Percentiles rank a stretch among this genome's conserved stretches.
These are phyloP conservation scores for Fistularia commersonii DNA, from an alignment of 2,797 vertebrate genomes.

Conservation along the genomic window DNA sequence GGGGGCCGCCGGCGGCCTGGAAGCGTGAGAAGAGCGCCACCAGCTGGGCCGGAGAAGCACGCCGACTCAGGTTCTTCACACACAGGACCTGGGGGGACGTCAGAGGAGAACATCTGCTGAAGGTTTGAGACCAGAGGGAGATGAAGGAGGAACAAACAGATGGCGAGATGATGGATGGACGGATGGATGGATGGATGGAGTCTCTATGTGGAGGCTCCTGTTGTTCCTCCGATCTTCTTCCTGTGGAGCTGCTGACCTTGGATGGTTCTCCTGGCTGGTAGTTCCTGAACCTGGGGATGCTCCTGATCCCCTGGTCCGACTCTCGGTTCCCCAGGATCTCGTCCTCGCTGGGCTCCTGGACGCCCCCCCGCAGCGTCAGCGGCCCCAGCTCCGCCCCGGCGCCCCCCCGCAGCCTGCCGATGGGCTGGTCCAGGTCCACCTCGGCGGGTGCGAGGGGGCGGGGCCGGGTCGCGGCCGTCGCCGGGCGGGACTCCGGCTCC, in stretches of 20 bases:
- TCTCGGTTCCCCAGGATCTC: conserved; percentile 83
- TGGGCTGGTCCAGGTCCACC: conserved; percentile 68
- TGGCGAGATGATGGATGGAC: no score
- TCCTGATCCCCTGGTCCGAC: conserved; percentile 79
- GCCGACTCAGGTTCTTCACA: conserved; percentile 85
- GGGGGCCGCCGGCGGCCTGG: conserved; percentile 68
- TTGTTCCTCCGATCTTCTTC: no score
- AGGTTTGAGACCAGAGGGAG: not conserved
- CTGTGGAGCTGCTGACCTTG: conserved; percentile 66
- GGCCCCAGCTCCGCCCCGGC: conserved; percentile 21
- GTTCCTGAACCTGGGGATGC: conserved; percentile 82
- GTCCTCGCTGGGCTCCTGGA: conserved; percentile 79
- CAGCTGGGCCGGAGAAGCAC: conserved; percentile 81
- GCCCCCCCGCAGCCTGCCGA: conserved; percentile 59
- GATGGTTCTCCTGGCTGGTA: conserved; percentile 84
- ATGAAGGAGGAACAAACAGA: no score
- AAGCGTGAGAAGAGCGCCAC: conserved; percentile 90
- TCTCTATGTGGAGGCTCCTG: no score
- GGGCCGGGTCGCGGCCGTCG: no score
- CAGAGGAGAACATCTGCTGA: not conserved
- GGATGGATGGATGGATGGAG: no score
- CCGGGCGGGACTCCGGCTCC: no score
- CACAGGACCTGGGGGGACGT: conserved; percentile 80
- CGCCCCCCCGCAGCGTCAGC: conserved; percentile 76
- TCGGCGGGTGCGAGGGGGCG: conserved; percentile 22